Percentiles rank a stretch among this genome's conserved stretches.
phyloP scores from a whole-genome alignment of 2,113 vertebrate species.

The Syngnathus scovelli region DNA sequence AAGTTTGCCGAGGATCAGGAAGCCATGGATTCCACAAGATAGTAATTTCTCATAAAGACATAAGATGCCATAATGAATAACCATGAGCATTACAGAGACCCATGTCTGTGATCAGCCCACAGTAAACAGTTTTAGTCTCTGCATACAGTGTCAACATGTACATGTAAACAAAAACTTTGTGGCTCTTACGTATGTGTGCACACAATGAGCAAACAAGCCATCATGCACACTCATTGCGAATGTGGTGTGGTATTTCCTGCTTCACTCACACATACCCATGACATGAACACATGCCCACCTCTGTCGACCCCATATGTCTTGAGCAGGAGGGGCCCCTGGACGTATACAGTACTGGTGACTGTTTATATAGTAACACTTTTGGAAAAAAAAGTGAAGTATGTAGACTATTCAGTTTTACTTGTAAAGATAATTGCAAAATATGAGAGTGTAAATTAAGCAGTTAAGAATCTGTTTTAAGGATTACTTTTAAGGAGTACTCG shows the following conservation, averaged over 20 bases:
- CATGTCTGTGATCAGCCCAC: constrained; percentile 40
- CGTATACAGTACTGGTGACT: constrained; percentile 40
- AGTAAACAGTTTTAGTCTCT: neutral
- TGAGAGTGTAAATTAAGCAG: constrained; percentile 29
- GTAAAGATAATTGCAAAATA: constrained; percentile 15
- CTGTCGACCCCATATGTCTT: constrained; percentile 25
- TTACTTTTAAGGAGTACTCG: constrained; percentile 13
- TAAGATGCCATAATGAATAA: constrained; percentile 52
- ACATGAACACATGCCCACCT: constrained; percentile 22
- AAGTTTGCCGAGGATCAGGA: constrained; percentile 38
- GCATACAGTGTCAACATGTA: neutral
- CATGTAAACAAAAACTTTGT: neutral
- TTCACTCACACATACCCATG: constrained; percentile 40
- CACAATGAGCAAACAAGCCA: constrained; percentile 41
- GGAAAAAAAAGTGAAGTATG: constrained; percentile 29
- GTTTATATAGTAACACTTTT: constrained; percentile 44
- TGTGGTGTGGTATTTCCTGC: constrained; percentile 54
- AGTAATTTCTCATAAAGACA: constrained; percentile 48
- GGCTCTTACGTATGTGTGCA: constrained; percentile 9
- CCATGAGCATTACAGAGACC: constrained; percentile 27
- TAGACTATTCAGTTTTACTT: constrained; percentile 33
- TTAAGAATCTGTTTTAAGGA: constrained; percentile 9
- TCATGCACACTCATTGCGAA: constrained; percentile 42
- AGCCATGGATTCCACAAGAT: constrained; percentile 37
- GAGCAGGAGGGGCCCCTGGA: constrained; percentile 20